A percentile compares a stretch with the other conserved stretches of the same genome.
phyloP scores from a whole-genome alignment of 2,888 invertebrate species.

The Philereme transversata region DNA sequence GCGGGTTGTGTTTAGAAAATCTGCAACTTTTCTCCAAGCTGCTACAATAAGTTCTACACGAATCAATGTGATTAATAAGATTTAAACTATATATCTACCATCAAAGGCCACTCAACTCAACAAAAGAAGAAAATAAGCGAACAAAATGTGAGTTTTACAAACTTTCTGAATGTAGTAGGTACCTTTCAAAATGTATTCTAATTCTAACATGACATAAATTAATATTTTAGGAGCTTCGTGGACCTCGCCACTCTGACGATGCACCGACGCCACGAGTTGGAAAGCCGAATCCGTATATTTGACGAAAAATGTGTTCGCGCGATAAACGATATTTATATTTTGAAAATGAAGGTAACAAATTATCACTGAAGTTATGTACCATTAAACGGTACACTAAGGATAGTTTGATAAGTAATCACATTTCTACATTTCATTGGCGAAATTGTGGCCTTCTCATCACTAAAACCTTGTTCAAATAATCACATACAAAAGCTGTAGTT shows the following conservation, averaged over 20 bases:
- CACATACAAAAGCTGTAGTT: too few relatives aligned
- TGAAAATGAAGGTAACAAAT: slow-evolving; percentile 64
- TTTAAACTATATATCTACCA: too few relatives aligned
- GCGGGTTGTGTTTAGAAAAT: too few relatives aligned
- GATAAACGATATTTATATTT: slow-evolving; percentile 59
- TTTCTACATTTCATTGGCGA: neutral
- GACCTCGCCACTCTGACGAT: slow-evolving; percentile 69
- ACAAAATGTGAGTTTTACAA: slow-evolving; percentile 10
- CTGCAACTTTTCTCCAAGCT: too few relatives aligned
- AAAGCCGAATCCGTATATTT: slow-evolving; percentile 63
- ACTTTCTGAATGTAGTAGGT: neutral
- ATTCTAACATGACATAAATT: neutral
- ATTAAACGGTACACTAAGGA: too few relatives aligned
- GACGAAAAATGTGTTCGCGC: slow-evolving; percentile 68
- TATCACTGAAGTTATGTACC: neutral
- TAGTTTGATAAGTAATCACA: neutral
- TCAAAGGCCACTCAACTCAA: too few relatives aligned
- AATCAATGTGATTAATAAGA: too few relatives aligned
- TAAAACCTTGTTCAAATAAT: too few relatives aligned
- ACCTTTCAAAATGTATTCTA: neutral
- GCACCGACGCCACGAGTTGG: slow-evolving; percentile 71
- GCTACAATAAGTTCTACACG: too few relatives aligned
- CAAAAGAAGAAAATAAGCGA: neutral
- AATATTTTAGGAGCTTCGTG: slow-evolving; percentile 68
- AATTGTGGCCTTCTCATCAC: too few relatives aligned